phyloP scores from a whole-genome alignment of 1,140 invertebrate species.

The Drosophila subobscura region DNA sequence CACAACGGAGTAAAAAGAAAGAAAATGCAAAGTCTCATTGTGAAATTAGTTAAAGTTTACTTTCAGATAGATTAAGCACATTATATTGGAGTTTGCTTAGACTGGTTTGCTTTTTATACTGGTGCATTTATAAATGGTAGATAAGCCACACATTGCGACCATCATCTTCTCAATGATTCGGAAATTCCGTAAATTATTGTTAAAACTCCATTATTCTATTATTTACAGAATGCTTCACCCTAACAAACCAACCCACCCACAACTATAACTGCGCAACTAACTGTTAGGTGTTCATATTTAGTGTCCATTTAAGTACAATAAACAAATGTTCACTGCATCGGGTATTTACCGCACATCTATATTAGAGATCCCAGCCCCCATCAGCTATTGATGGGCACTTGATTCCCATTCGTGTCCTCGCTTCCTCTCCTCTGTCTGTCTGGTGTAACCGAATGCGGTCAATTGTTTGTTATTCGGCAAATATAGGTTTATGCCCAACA shows the following conservation, averaged over 20 bases:
- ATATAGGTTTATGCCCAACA: conserved; percentile 28
- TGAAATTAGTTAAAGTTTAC: conserved; percentile 34
- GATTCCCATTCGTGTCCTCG: conserved; percentile 5
- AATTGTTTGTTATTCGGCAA: conserved; percentile 58
- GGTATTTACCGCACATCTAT: conserved; percentile 67
- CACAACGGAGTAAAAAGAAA: not conserved
- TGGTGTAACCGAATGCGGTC: conserved; percentile 50
- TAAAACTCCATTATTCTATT: conserved; percentile 13
- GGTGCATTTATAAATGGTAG: not conserved
- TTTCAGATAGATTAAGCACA: conserved; percentile 26
- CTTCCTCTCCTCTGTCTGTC: not conserved
- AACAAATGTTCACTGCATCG: conserved; percentile 53
- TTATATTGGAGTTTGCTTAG: not conserved
- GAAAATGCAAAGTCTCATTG: conserved; percentile 17
- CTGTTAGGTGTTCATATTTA: conserved; percentile 38
- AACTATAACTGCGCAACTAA: not conserved
- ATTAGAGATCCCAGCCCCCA: conserved; percentile 61
- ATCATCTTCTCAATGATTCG: not conserved
- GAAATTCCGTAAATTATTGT: not conserved
- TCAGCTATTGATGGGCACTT: conserved; percentile 44
- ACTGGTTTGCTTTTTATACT: not conserved
- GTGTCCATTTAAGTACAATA: conserved; percentile 68
- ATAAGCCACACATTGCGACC: too few species aligned
- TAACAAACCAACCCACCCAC: conserved; percentile 7
- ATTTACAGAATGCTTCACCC: conserved; percentile 8